These are phyloP conservation scores for Diorhabda sublineata DNA, from an alignment of 1,140 invertebrate genomes.

Conservation along the genomic window DNA sequence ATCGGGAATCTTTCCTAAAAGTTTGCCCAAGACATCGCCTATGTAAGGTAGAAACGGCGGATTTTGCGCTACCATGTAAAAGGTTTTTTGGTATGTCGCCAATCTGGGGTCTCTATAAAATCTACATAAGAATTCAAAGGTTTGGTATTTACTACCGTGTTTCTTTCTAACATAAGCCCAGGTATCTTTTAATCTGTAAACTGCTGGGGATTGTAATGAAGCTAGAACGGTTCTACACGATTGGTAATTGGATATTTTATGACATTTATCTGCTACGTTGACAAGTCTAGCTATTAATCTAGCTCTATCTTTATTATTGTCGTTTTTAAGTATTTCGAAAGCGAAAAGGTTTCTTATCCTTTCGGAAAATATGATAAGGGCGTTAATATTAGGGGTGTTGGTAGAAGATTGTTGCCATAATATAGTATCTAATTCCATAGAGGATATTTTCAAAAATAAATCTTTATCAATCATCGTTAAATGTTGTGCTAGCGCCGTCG, in stretches of 20 bases:
- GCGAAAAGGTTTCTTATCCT: slow-evolving; percentile 51
- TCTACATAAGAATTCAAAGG: slow-evolving; percentile 48
- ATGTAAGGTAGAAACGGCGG: slow-evolving; percentile 50
- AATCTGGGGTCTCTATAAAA: slow-evolving; percentile 46
- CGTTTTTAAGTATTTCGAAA: slow-evolving; percentile 49
- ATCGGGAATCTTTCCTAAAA: slow-evolving; percentile 42
- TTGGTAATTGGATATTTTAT: slow-evolving; percentile 52
- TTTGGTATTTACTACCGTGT: slow-evolving; percentile 52
- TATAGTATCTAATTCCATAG: slow-evolving; percentile 47
- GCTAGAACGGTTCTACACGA: slow-evolving; percentile 52
- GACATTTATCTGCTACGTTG: slow-evolving; percentile 53
- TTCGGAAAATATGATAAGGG: slow-evolving; percentile 53
- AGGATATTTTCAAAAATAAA: slow-evolving; percentile 51
- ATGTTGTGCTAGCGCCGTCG: slow-evolving; percentile 50
- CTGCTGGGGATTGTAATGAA: slow-evolving; percentile 53
- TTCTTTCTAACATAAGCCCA: slow-evolving; percentile 52
- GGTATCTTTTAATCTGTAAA: slow-evolving; percentile 50
- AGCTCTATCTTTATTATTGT: slow-evolving; percentile 47
- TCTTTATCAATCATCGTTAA: slow-evolving; percentile 54
- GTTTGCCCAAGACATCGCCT: slow-evolving; percentile 47
- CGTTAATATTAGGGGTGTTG: slow-evolving; percentile 52
- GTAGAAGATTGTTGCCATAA: slow-evolving; percentile 48
- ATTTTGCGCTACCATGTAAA: slow-evolving; percentile 39
- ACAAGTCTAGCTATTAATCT: slow-evolving; percentile 53
- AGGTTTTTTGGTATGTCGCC: slow-evolving; percentile 44